Evolutionary conservation across 2,888 invertebrate genomes (phyloP).

Genomic region (Chorisops tibialis): DNA sequence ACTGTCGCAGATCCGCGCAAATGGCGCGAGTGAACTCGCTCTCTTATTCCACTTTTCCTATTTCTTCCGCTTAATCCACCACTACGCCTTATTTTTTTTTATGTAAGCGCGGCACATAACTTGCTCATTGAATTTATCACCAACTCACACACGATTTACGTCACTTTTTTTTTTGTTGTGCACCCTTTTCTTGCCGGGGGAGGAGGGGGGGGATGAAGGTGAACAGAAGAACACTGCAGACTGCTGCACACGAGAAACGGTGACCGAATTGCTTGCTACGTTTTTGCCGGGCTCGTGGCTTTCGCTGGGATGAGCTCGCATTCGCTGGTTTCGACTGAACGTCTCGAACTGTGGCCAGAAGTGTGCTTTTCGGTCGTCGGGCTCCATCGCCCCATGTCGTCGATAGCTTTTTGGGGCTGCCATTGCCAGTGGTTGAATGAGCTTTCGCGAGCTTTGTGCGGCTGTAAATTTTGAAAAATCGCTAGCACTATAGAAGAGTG

Average conservation of each 20-base stretch:
- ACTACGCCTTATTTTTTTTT: background rate
- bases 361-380: background rate
- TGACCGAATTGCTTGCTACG: conserved; percentile 1
- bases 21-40: conserved; percentile 1
- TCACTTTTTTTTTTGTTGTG: conserved; percentile 5
- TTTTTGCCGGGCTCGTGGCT: background rate
- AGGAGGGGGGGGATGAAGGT: background rate
- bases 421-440: no score
- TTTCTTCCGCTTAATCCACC: background rate
- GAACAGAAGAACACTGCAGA: background rate
- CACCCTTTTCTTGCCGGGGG: background rate
- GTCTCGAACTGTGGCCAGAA: conserved; percentile 13
- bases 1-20: background rate
- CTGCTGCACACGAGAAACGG: background rate
- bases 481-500: no score
- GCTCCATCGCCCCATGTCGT: background rate
- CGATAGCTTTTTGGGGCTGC: no score
- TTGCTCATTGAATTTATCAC: conserved; percentile 4
- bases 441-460: no score
- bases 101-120: conserved; percentile 2
- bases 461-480: no score
- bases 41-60: background rate
- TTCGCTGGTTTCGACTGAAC: conserved; percentile 18
- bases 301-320: conserved; percentile 8
- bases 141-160: background rate